A percentile compares a stretch with the other conserved stretches of the same genome.
Evolutionary conservation across 2,888 invertebrate genomes (phyloP).

Genomic region (Erebia epiphron): DNA sequence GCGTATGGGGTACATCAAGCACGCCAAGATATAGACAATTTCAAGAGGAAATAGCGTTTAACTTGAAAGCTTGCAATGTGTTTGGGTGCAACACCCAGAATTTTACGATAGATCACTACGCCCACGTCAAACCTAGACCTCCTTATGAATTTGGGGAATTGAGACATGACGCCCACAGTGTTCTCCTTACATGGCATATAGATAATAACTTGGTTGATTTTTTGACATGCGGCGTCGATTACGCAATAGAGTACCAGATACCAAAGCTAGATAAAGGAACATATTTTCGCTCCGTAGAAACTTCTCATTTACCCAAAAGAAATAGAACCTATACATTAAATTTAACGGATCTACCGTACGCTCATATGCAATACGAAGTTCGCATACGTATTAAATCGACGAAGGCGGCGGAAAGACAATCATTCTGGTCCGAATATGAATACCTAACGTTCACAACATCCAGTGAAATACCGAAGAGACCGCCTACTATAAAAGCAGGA

Average conservation of each 20-base stretch:
- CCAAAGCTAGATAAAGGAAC: constrained; percentile 72
- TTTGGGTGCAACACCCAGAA: constrained; percentile 81
- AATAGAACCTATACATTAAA: constrained; percentile 67
- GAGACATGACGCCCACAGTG: constrained; percentile 62
- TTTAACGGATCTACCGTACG: constrained; percentile 83
- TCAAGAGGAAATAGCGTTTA: constrained; percentile 79
- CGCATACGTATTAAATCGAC: constrained; percentile 86
- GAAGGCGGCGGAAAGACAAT: constrained; percentile 76
- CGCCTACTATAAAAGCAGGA: constrained; percentile 88
- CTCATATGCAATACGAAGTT: constrained; percentile 87
- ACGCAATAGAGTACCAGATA: constrained; percentile 75
- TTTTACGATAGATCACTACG: constrained; percentile 84
- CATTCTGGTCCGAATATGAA: constrained; percentile 89
- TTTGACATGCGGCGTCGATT: constrained; percentile 61
- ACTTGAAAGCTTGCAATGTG: constrained; percentile 82
- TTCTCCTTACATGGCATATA: constrained; percentile 64
- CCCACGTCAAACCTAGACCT: constrained; percentile 67
- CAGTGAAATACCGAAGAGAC: constrained; percentile 83
- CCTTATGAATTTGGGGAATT: constrained; percentile 57
- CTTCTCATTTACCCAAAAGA: constrained; percentile 56
- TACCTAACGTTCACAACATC: constrained; percentile 84
- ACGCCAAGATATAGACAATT: constrained; percentile 70
- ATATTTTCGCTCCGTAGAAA: constrained; percentile 67
- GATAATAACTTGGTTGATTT: constrained; percentile 65
- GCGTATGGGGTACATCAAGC: constrained; percentile 60